These are phyloP conservation scores for Syngnathus typhle DNA, from an alignment of 2,113 vertebrate species.

Conservation along the genomic window DNA sequence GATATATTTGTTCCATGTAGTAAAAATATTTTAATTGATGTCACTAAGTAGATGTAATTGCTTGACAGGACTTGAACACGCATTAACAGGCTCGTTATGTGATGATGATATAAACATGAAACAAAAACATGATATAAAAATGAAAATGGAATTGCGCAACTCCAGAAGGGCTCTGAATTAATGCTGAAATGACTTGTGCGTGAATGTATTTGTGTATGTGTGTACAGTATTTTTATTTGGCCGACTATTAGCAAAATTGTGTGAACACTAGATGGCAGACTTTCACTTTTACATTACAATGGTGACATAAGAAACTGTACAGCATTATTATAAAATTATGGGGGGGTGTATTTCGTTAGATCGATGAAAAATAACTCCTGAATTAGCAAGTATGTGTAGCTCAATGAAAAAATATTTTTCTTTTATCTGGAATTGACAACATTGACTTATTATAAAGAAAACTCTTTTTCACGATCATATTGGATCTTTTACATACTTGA, in stretches of 20 bases:
- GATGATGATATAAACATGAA: not conserved
- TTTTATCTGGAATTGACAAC: not conserved
- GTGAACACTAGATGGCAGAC: conserved; percentile 2
- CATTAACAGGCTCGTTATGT: conserved; percentile 32
- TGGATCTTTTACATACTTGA: conserved; percentile 81
- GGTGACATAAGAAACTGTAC: not conserved
- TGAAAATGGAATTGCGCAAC: conserved; percentile 37
- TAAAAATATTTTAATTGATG: conserved; percentile 6
- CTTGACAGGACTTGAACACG: conserved; percentile 59
- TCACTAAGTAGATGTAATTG: conserved; percentile 15
- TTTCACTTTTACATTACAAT: not conserved
- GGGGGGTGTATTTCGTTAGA: not conserved
- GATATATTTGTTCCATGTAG: conserved; percentile 7
- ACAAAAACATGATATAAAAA: conserved; percentile 10
- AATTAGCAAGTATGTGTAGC: not conserved
- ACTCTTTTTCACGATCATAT: not conserved
- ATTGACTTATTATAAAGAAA: not conserved
- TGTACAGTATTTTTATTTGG: not conserved
- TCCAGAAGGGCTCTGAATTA: conserved; percentile 20
- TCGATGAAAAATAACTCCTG: not conserved
- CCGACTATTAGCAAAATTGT: not conserved
- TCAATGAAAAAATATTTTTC: not conserved
- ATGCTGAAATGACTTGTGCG: not conserved
- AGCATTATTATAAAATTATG: not conserved
- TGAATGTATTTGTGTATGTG: not conserved